Base-by-base conservation (phyloP, 2,888 invertebrate species). In the Perithous albicinctus region DNA sequence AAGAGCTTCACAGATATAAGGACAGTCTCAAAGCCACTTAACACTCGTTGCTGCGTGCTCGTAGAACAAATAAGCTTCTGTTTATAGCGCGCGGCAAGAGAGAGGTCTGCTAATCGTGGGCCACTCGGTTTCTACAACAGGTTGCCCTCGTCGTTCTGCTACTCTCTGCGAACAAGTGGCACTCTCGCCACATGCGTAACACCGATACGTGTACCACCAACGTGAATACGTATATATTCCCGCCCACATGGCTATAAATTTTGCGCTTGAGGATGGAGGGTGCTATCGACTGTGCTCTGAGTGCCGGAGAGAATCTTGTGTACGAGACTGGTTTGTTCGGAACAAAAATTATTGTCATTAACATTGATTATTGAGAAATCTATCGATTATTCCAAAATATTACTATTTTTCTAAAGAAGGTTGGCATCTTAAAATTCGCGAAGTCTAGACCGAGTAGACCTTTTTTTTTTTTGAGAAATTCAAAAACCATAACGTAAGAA, bases 61-160 rank as follows among this genome's bases (percentile, higher is more conserved):
- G 69, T 38, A 15, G 69, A 83, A 86, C 85, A 87, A 86, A 83
- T 84, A 83, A 87, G 86, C 86, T 87, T 86, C 86, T 87, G 86
- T 87, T 86, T 86, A 86, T 84, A 82, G 85, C 84, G 77, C 82
- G 59, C 81, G 74, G 56, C 48, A n/a, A 20, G n/a, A n/a, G n/a
- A n/a, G n/a, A n/a, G n/a, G 51, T 43, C 80, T 81, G 79, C 78
- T 78, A 69, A 83, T 81, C 78, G 84, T 76, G 79, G 80, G 61
- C 73, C 73, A 77, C 84, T 81, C 80, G 78, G 70, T 51, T 77
- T 78, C 64, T 78, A 79, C 77, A 67, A 70, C 69, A 72, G 77
- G 70, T 75, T 73, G 63, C 72, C 61, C 70, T 67, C 67, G 41
- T 80, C 75, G 69, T 72, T 73, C 61, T 73, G 74, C 78, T 83